A percentile compares a stretch with the other conserved stretches of the same genome.
Conservation (phyloP, 2,888 invertebrate genomes). For the Hirudinaria manillensis region DNA sequence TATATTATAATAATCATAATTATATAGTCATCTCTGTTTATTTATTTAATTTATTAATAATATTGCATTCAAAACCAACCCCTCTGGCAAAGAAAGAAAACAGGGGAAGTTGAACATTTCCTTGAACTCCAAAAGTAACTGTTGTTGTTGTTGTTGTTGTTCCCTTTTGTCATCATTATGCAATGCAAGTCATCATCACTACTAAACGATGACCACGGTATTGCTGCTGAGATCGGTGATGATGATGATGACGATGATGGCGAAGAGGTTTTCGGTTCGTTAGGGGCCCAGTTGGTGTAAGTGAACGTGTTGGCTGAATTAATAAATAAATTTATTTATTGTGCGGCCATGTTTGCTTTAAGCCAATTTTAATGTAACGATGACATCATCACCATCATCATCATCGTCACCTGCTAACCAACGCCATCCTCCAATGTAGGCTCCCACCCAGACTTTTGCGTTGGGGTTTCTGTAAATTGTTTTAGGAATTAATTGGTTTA, state of each 20-base stretch:
- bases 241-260: constrained; percentile 5
- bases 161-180: constrained; percentile 15
- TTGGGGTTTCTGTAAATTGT: constrained; percentile 1
- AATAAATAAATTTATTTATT: too few relatives aligned
- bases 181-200: constrained; percentile 1
- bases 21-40: too few relatives aligned
- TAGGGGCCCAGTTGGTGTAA: constrained; percentile 23
- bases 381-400: too few relatives aligned
- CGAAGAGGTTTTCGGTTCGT: constrained; percentile 20
- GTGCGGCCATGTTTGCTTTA: too few relatives aligned
- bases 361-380: too few relatives aligned
- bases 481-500: too few relatives aligned
- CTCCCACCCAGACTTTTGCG: constrained; percentile 21
- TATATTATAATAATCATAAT: too few relatives aligned
- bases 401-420: constrained; percentile 19
- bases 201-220: not conserved
- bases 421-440: constrained; percentile 23
- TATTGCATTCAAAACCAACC: too few relatives aligned
- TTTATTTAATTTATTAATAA: too few relatives aligned
- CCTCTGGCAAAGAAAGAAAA: constrained; percentile 27
- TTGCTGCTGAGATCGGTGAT: not conserved
- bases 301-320: constrained; percentile 22
- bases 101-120: not conserved
- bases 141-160: not conserved
- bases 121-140: constrained; percentile 17